Evolutionary conservation across 2,888 invertebrate genomes (phyloP), one percentile per base, ranked within the genome.

Genomic region (Ernsta delagoae): DNA sequence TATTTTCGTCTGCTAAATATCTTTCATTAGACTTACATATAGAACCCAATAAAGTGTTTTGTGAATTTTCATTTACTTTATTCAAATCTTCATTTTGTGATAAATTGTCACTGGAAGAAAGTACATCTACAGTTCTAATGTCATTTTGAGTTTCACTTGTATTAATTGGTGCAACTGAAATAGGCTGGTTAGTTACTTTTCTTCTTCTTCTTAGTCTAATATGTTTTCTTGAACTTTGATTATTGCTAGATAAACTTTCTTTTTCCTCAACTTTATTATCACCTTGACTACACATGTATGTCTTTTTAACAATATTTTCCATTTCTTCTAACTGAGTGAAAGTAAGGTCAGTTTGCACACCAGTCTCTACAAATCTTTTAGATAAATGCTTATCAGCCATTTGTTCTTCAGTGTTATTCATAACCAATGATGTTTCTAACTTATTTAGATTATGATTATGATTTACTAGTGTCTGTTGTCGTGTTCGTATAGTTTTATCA

Each of bases 191-290:
- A 34, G n/a, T 31, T 31, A 53, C 9, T 43, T 59, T 69, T 31
- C 31, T 31, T 39, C 43, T 41, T 34, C 68, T 69, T 59, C 24
- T 63, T 16, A 69, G 31, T 39, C 59, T 69, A 43, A 69, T 34
- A 34, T 50, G 48, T 53, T 63, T 63, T 3, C 24, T 67, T 4
- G 31, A 5, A 43, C 9, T 34, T 31, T 0, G n/a, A 63, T 50
- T 53, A 16, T 9, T 50, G 41, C 9, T 63, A 0, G 9, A 36
- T 5, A 56, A 6, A 24, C 0, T 12, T 0, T 57, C 57, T 41
- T 24, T 48, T 48, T 9, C 7, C 11, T 31, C 36, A 9, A 31
- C 39, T 5, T n/a, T 39, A 36, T 61, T 24, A 3, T 54, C 48
- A 34, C n/a, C 16, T 11, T 57, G 39, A 56, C 41, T 11, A 43